Evolutionary conservation across 92 coral and sea anemone genomes (phyloP).

Genomic region (Palythoa caribaeorum): DNA sequence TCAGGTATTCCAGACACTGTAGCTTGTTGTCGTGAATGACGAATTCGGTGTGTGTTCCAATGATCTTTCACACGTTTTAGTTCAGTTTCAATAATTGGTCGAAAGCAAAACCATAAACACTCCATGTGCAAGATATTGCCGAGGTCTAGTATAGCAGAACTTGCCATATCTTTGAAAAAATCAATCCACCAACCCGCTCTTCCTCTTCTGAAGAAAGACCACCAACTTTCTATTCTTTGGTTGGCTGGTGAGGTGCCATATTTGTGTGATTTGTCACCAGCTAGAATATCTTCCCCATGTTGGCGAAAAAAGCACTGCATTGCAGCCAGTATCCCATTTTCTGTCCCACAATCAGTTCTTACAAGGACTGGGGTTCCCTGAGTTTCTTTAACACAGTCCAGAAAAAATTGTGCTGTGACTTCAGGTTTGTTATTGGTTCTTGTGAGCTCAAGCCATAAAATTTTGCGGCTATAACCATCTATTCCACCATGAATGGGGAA

Average conservation of each 20-base stretch:
- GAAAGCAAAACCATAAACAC: slow-evolving; percentile 71
- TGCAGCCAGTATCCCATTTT: neutral
- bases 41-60: slow-evolving; percentile 69
- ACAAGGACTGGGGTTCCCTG: slow-evolving; percentile 31
- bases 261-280: slow-evolving; percentile 66
- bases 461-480: slow-evolving; percentile 59
- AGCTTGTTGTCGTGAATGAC: slow-evolving; percentile 53
- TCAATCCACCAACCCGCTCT: slow-evolving; percentile 67
- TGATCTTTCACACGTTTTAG: slow-evolving; percentile 62
- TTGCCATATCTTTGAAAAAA: slow-evolving; percentile 65
- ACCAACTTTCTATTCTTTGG: slow-evolving; percentile 67
- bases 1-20: slow-evolving; percentile 75
- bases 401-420: slow-evolving; percentile 45
- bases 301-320: slow-evolving; percentile 49
- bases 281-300: slow-evolving; percentile 42
- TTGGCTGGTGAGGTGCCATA: slow-evolving; percentile 63
- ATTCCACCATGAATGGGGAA: slow-evolving; percentile 69
- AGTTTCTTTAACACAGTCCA: slow-evolving; percentile 55
- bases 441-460: slow-evolving; percentile 62
- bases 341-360: neutral
- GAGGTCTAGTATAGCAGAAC: slow-evolving; percentile 58
- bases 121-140: slow-evolving; percentile 65
- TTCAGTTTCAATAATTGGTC: slow-evolving; percentile 43
- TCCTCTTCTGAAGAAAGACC: slow-evolving; percentile 66
- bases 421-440: slow-evolving; percentile 63